Percentiles rank a stretch among this genome's conserved stretches.
Evolutionary conservation across 1,140 invertebrate genomes (phyloP).

Genomic region (Drosophila melanogaster): Release_6_plus_ISO1_MT NT_037436.4:21150501-21151000

Average conservation of each 20-base stretch:
- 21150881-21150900: conserved; percentile 12
- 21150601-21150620: conserved; percentile 18
- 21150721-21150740: conserved; percentile 42
- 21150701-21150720: conserved; percentile 32
- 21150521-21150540: conserved; percentile 24
- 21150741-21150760: conserved; percentile 62
- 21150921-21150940: conserved; percentile 52
- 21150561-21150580: conserved; percentile 23
- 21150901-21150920: conserved; percentile 17
- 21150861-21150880: conserved; percentile 22
- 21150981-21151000: conserved; percentile 12
- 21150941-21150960: conserved; percentile 59
- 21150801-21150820: conserved; percentile 34
- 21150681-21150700: conserved; percentile 39
- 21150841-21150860: conserved; percentile 6
- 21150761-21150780: conserved; percentile 67
- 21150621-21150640: conserved; percentile 35
- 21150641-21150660: conserved; percentile 9
- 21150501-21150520: conserved; percentile 8
- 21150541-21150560: conserved; percentile 37
- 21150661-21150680: conserved; percentile 42
- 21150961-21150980: conserved; percentile 65
- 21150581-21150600: conserved; percentile 20
- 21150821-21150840: conserved; percentile 50
- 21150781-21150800: conserved; percentile 66